Percentiles rank a stretch among this genome's conserved stretches.
Conservation (phyloP, 2,888 invertebrate species). For the Teleogryllus oceanicus region DNA sequence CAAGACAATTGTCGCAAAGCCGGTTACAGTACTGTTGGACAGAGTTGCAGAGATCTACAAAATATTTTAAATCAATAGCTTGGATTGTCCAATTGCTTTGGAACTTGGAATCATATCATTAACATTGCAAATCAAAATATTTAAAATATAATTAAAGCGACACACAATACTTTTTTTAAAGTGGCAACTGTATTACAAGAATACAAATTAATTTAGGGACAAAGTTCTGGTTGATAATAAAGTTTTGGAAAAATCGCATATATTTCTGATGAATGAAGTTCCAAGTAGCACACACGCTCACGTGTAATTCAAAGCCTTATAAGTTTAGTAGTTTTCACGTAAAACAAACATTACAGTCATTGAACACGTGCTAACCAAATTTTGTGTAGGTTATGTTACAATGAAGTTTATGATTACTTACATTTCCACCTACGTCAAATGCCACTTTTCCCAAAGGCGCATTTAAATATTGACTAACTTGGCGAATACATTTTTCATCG, state of each 20-base stretch:
- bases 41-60: slow-evolving; percentile 47
- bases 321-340: not conserved
- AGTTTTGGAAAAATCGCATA: not conserved
- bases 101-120: no score
- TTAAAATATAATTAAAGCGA: no score
- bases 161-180: no score
- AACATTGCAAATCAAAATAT: no score
- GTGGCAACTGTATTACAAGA: no score
- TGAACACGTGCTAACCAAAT: not conserved
- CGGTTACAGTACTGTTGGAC: slow-evolving; percentile 49
- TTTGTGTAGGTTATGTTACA: not conserved
- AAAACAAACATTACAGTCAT: not conserved
- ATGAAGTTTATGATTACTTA: not conserved
- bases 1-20: slow-evolving; percentile 54
- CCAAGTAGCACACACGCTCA: no score
- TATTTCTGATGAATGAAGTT: not conserved
- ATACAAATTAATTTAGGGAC: no score
- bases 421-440: slow-evolving; percentile 10
- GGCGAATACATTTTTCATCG: slow-evolving; percentile 3
- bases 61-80: not conserved
- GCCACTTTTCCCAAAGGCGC: not conserved
- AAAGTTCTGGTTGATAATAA: not conserved
- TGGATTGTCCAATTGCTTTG: no score
- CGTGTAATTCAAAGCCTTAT: no score
- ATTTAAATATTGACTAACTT: slow-evolving; percentile 21